Evolutionary conservation across 1,140 invertebrate genomes (phyloP).

Genomic region (Penaeus indicus): DNA sequence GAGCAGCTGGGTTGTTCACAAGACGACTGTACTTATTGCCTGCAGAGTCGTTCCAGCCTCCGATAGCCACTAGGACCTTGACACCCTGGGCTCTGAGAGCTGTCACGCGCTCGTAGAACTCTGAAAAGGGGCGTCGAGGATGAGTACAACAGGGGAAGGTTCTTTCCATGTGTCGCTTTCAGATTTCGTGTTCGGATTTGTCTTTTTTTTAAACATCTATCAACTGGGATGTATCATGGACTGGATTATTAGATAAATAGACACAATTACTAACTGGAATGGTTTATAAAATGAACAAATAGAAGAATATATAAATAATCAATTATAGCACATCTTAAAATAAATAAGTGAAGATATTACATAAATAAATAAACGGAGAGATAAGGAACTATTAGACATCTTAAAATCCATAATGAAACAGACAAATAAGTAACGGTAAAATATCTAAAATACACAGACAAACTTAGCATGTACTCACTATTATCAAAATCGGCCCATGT

Average conservation of each 20-base stretch:
- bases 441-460: not conserved
- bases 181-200: not conserved
- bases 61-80: constrained; percentile 77
- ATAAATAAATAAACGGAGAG: too few species aligned
- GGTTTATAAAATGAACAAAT: not conserved
- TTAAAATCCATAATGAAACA: too few species aligned
- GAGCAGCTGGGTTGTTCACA: constrained; percentile 72
- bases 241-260: too few species aligned
- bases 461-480: constrained; percentile 71
- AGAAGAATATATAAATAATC: too few species aligned
- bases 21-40: constrained; percentile 77
- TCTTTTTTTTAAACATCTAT: not conserved
- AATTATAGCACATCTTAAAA: not conserved
- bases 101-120: constrained; percentile 78
- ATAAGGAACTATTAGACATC: too few species aligned
- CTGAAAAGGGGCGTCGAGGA: constrained; percentile 19
- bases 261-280: not conserved
- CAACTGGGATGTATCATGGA: not conserved
- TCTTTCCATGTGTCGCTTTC: not conserved
- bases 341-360: too few species aligned
- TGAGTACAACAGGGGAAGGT: not conserved
- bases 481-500: constrained; percentile 84
- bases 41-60: constrained; percentile 78
- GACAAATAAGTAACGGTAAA: too few species aligned
- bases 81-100: constrained; percentile 74